A percentile compares a stretch with the other conserved stretches of the same genome.
Conservation (phyloP, 1,140 invertebrate species). For the Lasaia peninsularis region DNA sequence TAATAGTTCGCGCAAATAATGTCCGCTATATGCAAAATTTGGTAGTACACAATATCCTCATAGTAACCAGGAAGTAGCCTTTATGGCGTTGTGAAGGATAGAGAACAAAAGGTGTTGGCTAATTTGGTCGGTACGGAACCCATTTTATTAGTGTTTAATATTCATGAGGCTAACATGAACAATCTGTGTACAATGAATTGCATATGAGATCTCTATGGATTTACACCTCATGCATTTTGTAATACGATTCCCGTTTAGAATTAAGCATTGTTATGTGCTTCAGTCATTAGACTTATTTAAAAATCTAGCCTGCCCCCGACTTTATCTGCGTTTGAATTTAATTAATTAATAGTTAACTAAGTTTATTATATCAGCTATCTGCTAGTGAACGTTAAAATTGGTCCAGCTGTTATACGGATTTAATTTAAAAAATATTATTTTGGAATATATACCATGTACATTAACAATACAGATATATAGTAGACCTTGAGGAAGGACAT, state of each 20-base stretch:
- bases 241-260: conserved; percentile 20
- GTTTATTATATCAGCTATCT: no score
- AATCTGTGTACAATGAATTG: conserved; percentile 59
- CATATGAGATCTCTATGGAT: conserved; percentile 62
- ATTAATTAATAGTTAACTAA: no score
- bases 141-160: conserved; percentile 47
- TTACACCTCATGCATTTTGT: conserved; percentile 60
- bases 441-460: no score
- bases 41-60: conserved; percentile 3
- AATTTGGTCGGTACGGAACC: conserved; percentile 26
- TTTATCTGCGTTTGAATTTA: no score
- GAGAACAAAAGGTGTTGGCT: conserved; percentile 43
- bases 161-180: conserved; percentile 53
- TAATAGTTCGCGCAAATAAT: conserved; percentile 11
- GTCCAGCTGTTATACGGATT: no score
- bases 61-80: conserved; percentile 26
- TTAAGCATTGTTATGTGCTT: not conserved
- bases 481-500: no score
- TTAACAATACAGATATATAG: no score
- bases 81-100: conserved; percentile 31
- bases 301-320: no score
- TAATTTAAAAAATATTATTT: no score
- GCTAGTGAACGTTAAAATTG: no score
- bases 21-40: not conserved
- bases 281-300: no score